Evolutionary conservation across 2,797 vertebrate genomes (phyloP), one percentile per base, ranked within the genome.

Genomic region (Ctenosaura bakeri): DNA sequence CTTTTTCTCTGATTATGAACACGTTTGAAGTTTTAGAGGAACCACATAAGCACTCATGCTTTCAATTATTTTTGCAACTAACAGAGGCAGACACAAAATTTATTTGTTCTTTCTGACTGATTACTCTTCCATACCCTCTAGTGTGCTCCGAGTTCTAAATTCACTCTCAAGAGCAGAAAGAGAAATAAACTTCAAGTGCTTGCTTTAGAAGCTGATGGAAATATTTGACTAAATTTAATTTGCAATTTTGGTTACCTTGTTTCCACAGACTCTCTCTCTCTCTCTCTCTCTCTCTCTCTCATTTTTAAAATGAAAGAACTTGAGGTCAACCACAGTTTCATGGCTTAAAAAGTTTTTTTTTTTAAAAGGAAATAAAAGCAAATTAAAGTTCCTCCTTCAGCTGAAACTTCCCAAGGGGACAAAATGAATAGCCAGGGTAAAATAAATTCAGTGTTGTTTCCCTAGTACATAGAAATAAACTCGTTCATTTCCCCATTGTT

Each of bases 11-110:
- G 95, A 97, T 96, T 96, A 96, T 89, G 90, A 86, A 89, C 90
- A 96, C 96, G 95, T 97, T 97, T 98, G 96, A 97, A 97, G 96
- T 97, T 96, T 94, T 92, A 92, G 91, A 96, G 92, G 92, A 96
- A 94, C 94, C 54, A 52, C 95, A 95, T 95, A 97, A 89, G 94
- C 92, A 95, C 92, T 96, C 95, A 96, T 97, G 97, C 95, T 97
- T 97, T 97, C 95, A 97, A 97, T 97, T 97, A 97, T 96, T 97
- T 97, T 94, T 93, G 92, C 89, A 93, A 90, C 95, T 95, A 95
- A 94, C 93, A 94, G 93, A 95, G 93, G 95, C 96, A 97, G 95
- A 95, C 93, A 93, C 94, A 95, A 95, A 97, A 96, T 96, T 95
- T 95, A 96, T 95, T 96, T 87, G 90, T 96, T 96, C 95, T 96